A percentile compares a stretch with the other conserved stretches of the same genome.
Evolutionary conservation across 2,113 vertebrate species (phyloP).

Genomic region (Python bivittatus): DNA sequence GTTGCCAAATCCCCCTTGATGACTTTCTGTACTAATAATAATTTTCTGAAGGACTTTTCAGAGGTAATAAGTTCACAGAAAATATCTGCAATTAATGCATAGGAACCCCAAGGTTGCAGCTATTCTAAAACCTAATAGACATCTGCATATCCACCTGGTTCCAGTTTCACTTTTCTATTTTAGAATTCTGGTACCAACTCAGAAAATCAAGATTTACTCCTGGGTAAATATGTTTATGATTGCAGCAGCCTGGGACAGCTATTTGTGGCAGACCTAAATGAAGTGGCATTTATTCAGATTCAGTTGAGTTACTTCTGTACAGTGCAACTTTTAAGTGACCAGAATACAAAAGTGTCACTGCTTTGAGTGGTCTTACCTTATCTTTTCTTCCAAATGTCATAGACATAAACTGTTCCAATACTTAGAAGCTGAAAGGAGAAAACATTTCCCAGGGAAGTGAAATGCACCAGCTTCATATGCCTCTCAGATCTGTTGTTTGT

Average conservation of each 20-base stretch:
- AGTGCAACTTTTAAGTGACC: constrained; percentile 5
- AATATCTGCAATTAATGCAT: neutral
- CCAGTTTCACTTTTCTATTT: neutral
- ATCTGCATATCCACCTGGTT: neutral
- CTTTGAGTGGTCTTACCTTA: neutral
- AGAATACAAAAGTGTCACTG: constrained; percentile 15
- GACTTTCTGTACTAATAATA: neutral
- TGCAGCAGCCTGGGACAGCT: neutral
- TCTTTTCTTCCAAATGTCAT: constrained; percentile 19
- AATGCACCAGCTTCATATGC: constrained; percentile 22
- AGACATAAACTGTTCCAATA: constrained; percentile 13
- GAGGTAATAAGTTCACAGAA: neutral
- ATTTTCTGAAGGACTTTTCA: neutral
- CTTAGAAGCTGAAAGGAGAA: neutral
- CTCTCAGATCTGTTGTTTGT: constrained; percentile 50
- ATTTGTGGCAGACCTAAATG: neutral
- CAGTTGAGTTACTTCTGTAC: constrained; percentile 30
- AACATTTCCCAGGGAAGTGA: constrained; percentile 20
- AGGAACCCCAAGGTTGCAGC: neutral
- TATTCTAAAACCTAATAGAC: neutral
- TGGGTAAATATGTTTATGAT: neutral
- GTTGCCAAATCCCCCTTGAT: neutral
- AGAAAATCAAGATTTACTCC: neutral
- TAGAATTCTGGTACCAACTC: neutral
- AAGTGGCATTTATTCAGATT: constrained; percentile 20